A percentile compares a stretch with the other conserved stretches of the same genome.
Evolutionary conservation across 2,888 invertebrate genomes (phyloP).

Genomic region (Caenorhabditis auriculariae): DNA sequence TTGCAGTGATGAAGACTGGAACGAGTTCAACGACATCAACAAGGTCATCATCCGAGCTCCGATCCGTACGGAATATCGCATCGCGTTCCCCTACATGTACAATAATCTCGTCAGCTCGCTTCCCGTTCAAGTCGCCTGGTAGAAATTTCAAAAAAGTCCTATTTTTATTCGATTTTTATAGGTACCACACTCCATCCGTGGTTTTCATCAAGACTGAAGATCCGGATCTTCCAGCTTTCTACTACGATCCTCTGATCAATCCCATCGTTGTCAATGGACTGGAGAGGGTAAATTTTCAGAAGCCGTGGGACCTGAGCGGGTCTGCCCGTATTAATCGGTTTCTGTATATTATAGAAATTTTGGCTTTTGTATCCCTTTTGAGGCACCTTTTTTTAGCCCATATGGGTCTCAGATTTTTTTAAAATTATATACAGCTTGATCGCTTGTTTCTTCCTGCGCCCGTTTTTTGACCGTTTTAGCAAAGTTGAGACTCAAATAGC

Average conservation of each 20-base stretch:
- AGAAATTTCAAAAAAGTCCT: slow-evolving; percentile 65
- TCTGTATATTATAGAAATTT: background rate
- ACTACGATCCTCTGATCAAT: slow-evolving; percentile 98
- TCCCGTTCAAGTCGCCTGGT: slow-evolving; percentile 97
- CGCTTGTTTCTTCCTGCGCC: too few relatives aligned
- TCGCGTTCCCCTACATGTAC: slow-evolving; percentile 97
- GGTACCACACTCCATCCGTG: slow-evolving; percentile 98
- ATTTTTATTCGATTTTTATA: slow-evolving; percentile 64
- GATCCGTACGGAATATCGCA: slow-evolving; percentile 96
- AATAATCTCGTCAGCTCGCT: slow-evolving; percentile 80
- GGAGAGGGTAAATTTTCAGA: slow-evolving; percentile 57
- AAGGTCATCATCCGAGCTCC: slow-evolving; percentile 99
- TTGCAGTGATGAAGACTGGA: slow-evolving; percentile 96
- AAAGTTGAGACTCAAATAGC: too few relatives aligned
- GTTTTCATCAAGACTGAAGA: slow-evolving; percentile 99
- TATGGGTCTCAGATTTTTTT: too few relatives aligned
- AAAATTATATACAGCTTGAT: too few relatives aligned
- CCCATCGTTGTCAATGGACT: slow-evolving; percentile 94
- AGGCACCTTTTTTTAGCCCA: too few relatives aligned
- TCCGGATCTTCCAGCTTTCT: slow-evolving; percentile 98
- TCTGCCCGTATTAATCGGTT: too few relatives aligned
- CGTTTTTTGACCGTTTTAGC: too few relatives aligned
- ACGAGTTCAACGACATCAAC: slow-evolving; percentile 99
- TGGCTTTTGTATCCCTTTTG: background rate
- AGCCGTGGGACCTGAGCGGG: too few relatives aligned